phyloP scores from a whole-genome alignment of 30 jellyfish, hydroid and myxozoan genomes.

The Morbakka virulenta region DNA sequence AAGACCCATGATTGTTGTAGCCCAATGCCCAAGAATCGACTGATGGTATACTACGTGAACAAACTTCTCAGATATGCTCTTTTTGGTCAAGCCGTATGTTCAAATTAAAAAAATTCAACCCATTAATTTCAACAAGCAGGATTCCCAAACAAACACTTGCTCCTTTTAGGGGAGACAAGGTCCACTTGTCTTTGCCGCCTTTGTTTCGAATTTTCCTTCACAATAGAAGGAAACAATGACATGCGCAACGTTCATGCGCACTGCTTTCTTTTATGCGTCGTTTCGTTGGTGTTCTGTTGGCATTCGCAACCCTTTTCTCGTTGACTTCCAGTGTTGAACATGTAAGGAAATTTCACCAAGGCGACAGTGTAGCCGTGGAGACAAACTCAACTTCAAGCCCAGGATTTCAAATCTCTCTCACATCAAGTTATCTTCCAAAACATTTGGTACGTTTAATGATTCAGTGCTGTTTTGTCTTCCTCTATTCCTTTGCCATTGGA shows the following conservation, averaged over 20 bases:
- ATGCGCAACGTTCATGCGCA: neutral
- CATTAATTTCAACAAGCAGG: no score
- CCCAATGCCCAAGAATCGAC: no score
- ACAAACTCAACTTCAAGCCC: constrained; percentile 94
- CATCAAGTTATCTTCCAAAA: neutral
- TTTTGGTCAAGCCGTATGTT: no score
- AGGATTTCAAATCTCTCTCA: constrained; percentile 51
- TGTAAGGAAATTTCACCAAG: constrained; percentile 85
- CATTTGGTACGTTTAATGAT: neutral
- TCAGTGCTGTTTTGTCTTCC: no score
- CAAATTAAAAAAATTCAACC: no score
- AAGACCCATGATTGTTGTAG: no score
- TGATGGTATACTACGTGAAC: no score
- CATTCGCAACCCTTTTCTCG: neutral
- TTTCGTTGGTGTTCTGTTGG: neutral
- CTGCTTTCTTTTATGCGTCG: neutral
- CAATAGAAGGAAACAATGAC: neutral
- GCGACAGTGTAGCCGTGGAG: constrained; percentile 99
- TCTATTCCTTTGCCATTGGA: no score
- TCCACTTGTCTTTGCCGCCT: no score
- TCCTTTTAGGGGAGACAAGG: no score
- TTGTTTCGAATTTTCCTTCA: neutral
- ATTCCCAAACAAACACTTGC: no score
- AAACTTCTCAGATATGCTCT: no score
- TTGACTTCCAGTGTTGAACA: neutral